Conservation (phyloP, 2,113 vertebrate species). For the Coptodon rendalli region DNA sequence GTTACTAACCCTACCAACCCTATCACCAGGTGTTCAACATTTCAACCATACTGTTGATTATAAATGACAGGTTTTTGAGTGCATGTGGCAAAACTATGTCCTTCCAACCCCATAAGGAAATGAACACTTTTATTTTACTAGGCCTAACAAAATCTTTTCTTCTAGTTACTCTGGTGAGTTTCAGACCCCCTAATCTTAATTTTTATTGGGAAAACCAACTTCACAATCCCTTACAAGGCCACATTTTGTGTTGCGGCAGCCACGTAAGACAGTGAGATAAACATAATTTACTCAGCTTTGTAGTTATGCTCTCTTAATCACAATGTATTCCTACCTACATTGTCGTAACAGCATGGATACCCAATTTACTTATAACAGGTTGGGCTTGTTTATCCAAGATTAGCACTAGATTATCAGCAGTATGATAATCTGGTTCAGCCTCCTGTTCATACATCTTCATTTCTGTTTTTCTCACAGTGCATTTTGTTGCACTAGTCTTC, state of each 20-base stretch:
- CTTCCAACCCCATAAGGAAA: neutral
- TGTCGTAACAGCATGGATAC: rapidly evolving
- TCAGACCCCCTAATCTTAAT: too few species aligned
- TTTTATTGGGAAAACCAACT: neutral
- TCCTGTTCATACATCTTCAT: neutral
- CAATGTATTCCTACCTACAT: neutral
- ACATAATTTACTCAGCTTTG: neutral
- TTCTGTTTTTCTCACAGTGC: neutral
- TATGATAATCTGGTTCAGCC: neutral
- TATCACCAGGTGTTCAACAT: neutral
- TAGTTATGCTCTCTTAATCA: neutral
- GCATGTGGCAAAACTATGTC: neutral
- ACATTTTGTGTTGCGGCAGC: neutral
- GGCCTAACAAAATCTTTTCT: neutral
- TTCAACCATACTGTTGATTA: neutral
- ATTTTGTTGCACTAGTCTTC: neutral
- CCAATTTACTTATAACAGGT: neutral
- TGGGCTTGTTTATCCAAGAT: neutral
- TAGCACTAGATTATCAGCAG: neutral
- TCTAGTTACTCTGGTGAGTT: neutral
- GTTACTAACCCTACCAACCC: neutral
- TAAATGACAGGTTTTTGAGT: neutral
- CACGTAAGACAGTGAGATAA: neutral
- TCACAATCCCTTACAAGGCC: neutral
- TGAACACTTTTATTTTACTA: neutral